Evolutionary conservation across 2,888 invertebrate species (phyloP).

Genomic region (Digitonthophagus gazella): DNA sequence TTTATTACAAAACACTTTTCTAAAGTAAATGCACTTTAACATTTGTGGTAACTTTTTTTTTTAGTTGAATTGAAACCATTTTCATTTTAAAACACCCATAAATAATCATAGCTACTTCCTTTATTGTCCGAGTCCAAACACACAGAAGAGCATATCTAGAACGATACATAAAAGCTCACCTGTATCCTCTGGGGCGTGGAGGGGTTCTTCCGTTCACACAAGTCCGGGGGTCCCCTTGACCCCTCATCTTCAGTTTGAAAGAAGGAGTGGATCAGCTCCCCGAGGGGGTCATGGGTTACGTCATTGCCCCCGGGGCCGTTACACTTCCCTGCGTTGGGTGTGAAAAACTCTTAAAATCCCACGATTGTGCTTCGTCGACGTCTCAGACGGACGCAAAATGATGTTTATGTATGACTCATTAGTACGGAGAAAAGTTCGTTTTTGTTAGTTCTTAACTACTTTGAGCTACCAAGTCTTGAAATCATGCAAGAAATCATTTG

Average conservation of each 20-base stretch:
- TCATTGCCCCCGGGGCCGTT: constrained; percentile 2
- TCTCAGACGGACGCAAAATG: neutral
- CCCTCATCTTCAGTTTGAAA: neutral
- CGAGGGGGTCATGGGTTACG: neutral
- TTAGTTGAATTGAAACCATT: too few species aligned
- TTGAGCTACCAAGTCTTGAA: neutral
- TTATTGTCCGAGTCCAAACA: neutral
- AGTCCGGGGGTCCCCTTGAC: neutral
- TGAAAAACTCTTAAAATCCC: constrained; percentile 10
- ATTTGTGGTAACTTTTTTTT: too few species aligned
- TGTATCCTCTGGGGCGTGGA: constrained; percentile 2
- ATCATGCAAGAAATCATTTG: too few species aligned
- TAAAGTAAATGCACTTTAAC: too few species aligned
- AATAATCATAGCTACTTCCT: constrained; percentile 7
- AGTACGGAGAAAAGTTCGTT: neutral
- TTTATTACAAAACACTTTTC: too few species aligned
- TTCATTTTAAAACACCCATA: neutral
- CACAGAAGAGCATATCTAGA: neutral
- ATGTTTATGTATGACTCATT: constrained; percentile 17
- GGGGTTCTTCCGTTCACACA: constrained; percentile 14
- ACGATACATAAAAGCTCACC: neutral
- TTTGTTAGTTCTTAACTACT: neutral
- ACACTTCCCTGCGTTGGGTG: constrained; percentile 10
- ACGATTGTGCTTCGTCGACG: neutral
- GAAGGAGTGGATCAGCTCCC: neutral